phyloP scores from a whole-genome alignment of 2,113 vertebrate genomes.

The Theristicus caerulescens region DNA sequence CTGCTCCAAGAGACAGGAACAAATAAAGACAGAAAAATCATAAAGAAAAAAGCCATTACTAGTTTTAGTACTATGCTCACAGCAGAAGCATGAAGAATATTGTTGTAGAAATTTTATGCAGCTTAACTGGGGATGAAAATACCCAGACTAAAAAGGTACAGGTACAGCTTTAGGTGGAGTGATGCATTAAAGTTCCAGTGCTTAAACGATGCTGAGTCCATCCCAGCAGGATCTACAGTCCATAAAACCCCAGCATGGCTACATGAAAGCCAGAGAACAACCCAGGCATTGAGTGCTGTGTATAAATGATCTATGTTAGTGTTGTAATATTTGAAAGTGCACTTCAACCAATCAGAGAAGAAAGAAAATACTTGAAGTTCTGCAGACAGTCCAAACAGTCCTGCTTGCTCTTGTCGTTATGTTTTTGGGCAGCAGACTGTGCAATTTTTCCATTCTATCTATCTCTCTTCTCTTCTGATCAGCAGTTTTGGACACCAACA shows the following conservation, averaged over 20 bases:
- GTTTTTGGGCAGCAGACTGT: neutral
- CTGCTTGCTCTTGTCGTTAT: neutral
- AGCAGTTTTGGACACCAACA: neutral
- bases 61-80: neutral
- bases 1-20: neutral
- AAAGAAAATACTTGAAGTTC: neutral
- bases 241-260: neutral
- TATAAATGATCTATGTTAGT: neutral
- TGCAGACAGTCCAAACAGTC: neutral
- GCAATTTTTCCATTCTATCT: neutral
- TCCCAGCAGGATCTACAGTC: neutral
- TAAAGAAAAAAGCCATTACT: neutral
- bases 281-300: neutral
- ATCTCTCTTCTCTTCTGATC: neutral
- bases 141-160: neutral
- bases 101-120: neutral
- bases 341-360: neutral
- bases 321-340: neutral
- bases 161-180: neutral
- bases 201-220: neutral
- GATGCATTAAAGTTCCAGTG: neutral
- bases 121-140: neutral
- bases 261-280: neutral
- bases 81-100: neutral
- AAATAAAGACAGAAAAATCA: neutral